Base-by-base conservation (phyloP, 2,888 invertebrate species). In the Tachina grossa region DNA sequence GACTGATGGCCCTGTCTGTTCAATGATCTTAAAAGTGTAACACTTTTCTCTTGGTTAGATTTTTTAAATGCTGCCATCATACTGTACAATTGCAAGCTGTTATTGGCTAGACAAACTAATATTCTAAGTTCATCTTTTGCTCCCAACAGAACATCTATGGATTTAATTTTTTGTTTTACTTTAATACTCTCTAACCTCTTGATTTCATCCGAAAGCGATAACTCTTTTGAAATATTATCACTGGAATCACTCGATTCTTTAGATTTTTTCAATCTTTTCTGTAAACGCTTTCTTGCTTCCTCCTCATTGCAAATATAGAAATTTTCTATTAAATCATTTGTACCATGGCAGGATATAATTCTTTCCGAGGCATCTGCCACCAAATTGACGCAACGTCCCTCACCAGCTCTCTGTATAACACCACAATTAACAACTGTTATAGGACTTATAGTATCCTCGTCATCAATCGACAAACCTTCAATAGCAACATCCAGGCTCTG, bases 1-100 rank as follows among this genome's bases (percentile, higher is more conserved):
- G 96, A 96, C 79, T 97, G 96, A 93, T 99, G 99, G 0, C 99
- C 99, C 14, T 96, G 95, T 84, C 94, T 94, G 1, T 94, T 93
- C 63, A 98, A 94, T 75, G 95, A 95, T 84, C 96, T 94, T 16
- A 97, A 92, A 1, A 93, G 89, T 86, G 93, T 93, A 0, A 89
- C 88, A 14, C 88, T 88, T 90, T 94, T 93, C 1, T 87, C 75
- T 31, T 92, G 88, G 89, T 83, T 66, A 0, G 94, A 94, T 1
- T 95, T 94, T 53, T 82, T 86, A 11, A 80, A 71, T 0, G 88
- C 59, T 89, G 91, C 51, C 79, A 92, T 92, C 72, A 95, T 94
- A 3, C 92, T 90, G 91, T 96, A 95, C 78, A 97, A 91, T 87
- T 96, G 95, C 9, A 98, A 93, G 1, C 94, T 94, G 90, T 98